Evolutionary conservation across 1,140 invertebrate genomes (phyloP).

Genomic region (Eciton burchellii): DNA sequence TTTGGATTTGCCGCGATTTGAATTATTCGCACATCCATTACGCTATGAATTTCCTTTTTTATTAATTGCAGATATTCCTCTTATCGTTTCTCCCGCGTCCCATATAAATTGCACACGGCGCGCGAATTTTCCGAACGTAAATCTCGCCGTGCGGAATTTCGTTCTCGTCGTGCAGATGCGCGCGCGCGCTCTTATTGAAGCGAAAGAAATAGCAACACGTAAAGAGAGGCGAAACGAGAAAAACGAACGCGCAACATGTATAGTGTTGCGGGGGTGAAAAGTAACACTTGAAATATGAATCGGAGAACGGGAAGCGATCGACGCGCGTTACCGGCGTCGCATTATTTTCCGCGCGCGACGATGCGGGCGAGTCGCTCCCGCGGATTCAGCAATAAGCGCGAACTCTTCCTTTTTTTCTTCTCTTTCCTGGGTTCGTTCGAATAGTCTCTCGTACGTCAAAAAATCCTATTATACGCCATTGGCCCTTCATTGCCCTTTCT

Average conservation of each 20-base stretch:
- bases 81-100: not conserved
- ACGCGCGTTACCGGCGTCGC: slow-evolving; percentile 77
- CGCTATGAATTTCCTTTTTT: not conserved
- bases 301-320: slow-evolving; percentile 71
- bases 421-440: slow-evolving; percentile 53
- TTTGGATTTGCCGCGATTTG: too few relatives aligned
- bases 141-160: too few relatives aligned
- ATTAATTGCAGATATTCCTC: slow-evolving; percentile 5
- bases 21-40: not conserved
- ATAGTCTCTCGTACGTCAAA: slow-evolving; percentile 71
- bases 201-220: not conserved
- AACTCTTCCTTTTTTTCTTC: not conserved
- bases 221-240: slow-evolving; percentile 17
- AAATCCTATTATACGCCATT: slow-evolving; percentile 72
- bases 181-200: slow-evolving; percentile 18
- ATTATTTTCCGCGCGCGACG: slow-evolving; percentile 80
- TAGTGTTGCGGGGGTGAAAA: slow-evolving; percentile 13
- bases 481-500: slow-evolving; percentile 49
- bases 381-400: slow-evolving; percentile 79
- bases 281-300: slow-evolving; percentile 65
- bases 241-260: not conserved
- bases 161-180: not conserved
- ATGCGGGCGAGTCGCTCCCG: slow-evolving; percentile 74
- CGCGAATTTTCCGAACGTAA: slow-evolving; percentile 2
- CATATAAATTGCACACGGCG: not conserved